Base-by-base conservation (phyloP, 35 echinoderm and acorn worm species). In the Ptychodera flava region DNA sequence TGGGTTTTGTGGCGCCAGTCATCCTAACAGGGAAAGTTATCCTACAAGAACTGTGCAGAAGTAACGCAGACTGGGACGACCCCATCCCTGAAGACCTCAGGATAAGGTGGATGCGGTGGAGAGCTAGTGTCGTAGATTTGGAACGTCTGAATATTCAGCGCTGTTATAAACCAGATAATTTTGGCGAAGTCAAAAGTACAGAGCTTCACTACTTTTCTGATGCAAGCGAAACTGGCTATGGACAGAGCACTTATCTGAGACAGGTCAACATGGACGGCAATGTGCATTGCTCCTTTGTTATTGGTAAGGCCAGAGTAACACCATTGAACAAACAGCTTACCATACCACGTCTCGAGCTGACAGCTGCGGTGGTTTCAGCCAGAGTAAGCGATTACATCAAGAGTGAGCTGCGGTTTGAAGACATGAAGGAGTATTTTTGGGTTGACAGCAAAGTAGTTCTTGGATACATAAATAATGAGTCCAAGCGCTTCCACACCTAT, bases 61-160 rank as follows among this genome's bases (percentile, higher is more conserved):
- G 1, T 31, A 81, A 81, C 0, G 6, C 35, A 32, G 80, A 81
- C 15, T 97, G 94, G 94, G 91, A 97, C 80, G 91, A 95, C 6
- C 29, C 79, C 30, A 77, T 92, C n/a, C 90, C 87, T 36, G 85
- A 82, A 15, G 77, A 78, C 36, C 85, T 89, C 30, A 34, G 80
- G 0, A 87, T 31, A 31, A 81, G 28, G 35, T 81, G 80, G 80
- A 34, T 12, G 16, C 33, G 28, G 1, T 81, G 16, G 80, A 15
- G 31, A 0, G 35, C 33, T 31, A 86, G 85, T 82, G 32, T 82
- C 0, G 33, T 82, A 31, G 28, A 81, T 2, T 2, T 81, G 0
- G 31, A 28, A 34, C 33, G 35, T 15, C 2, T 81, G 15, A 1
- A 33, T 31, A 32, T 81, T 31, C 1, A 81, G 16, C 16, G 80